Evolutionary conservation across 2,113 vertebrate species (phyloP).

Genomic region (Cynopterus brachyotis): DNA sequence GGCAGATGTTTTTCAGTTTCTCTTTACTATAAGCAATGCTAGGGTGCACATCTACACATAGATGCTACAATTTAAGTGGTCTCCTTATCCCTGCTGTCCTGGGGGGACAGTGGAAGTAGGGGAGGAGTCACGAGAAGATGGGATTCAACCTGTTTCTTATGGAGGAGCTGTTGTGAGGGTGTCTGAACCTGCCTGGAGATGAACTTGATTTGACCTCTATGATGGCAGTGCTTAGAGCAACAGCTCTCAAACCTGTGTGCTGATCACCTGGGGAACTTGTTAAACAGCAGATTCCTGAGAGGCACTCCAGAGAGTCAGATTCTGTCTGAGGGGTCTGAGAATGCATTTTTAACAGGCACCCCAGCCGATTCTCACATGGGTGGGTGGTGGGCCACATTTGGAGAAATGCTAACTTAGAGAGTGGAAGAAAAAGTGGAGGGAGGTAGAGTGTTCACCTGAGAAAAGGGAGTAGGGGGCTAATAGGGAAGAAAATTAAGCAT

Average conservation of each 20-base stretch:
- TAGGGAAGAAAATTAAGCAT: neutral
- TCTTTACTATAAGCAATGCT: neutral
- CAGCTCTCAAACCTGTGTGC: neutral
- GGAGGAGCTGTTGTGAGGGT: neutral
- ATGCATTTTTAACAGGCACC: neutral
- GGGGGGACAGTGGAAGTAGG: neutral
- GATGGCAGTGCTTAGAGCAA: neutral
- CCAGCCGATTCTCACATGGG: neutral
- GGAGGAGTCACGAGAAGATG: neutral
- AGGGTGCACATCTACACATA: neutral
- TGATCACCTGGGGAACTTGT: constrained; percentile 40
- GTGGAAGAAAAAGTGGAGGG: neutral
- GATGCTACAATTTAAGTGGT: neutral
- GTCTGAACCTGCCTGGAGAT: neutral
- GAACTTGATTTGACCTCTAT: constrained; percentile 35
- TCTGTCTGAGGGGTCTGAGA: neutral
- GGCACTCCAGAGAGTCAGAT: neutral
- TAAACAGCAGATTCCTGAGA: neutral
- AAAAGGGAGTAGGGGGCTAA: neutral
- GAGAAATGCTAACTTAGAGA: neutral
- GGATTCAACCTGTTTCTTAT: neutral
- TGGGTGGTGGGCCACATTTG: neutral
- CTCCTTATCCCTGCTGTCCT: neutral
- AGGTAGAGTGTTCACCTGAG: neutral
- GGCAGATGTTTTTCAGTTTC: neutral